phyloP scores from a whole-genome alignment of 2,113 vertebrate species.

The Rutilus rutilus region DNA sequence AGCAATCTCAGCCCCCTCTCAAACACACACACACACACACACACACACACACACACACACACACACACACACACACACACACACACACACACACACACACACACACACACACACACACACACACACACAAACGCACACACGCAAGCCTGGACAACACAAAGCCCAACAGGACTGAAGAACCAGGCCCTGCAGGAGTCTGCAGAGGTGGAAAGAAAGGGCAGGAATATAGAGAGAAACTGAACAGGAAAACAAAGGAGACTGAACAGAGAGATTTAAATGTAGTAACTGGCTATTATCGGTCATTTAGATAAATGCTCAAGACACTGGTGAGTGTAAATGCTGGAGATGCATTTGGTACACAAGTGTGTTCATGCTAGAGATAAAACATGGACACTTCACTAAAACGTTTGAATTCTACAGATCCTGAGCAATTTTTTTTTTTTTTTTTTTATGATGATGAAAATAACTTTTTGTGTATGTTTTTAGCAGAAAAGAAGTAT shows the following conservation, averaged over 20 bases:
- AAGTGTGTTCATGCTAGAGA: conserved; percentile 44
- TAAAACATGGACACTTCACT: conserved; percentile 28
- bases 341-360: conserved; percentile 72
- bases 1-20: conserved; percentile 95
- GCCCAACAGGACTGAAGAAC: conserved; percentile 89
- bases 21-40: conserved; percentile 55
- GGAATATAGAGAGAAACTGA: conserved; percentile 84
- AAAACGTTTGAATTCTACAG: neutral
- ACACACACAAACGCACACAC: conserved; percentile 22
- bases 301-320: conserved; percentile 50
- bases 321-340: conserved; percentile 12
- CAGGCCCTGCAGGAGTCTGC: conserved; percentile 86
- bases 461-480: neutral
- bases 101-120: conserved; percentile 49
- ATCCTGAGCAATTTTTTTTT: conserved; percentile 49
- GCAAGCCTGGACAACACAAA: conserved; percentile 71
- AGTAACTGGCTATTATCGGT: conserved; percentile 88
- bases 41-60: conserved; percentile 50
- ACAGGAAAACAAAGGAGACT: conserved; percentile 85
- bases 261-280: conserved; percentile 79
- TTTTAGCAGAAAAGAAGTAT: neutral
- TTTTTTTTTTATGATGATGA: conserved; percentile 41
- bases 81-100: conserved; percentile 49
- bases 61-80: conserved; percentile 47
- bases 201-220: conserved; percentile 85